Percentiles rank a stretch among this genome's conserved stretches.
Conservation (phyloP, 2,113 vertebrate genomes). For the Pluvialis apricaria region DNA sequence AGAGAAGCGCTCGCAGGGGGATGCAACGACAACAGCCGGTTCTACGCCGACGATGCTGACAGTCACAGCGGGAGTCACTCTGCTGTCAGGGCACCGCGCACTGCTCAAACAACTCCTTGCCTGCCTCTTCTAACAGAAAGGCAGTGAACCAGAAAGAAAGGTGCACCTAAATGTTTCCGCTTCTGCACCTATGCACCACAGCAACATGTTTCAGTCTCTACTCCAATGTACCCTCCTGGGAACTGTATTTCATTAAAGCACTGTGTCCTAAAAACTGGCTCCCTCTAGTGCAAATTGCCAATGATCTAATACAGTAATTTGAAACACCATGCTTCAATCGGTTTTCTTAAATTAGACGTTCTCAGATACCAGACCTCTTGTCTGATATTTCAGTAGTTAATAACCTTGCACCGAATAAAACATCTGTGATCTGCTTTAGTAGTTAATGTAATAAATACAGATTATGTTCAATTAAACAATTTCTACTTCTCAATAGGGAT, state of each 20-base stretch:
- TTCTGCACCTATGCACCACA: neutral
- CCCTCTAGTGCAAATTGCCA: neutral
- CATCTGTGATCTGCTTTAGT: too few species aligned
- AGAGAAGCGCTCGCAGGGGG: too few species aligned
- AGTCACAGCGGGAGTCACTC: neutral
- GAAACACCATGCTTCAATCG: neutral
- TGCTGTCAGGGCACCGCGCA: neutral
- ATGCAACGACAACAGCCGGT: neutral
- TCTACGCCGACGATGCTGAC: fast-evolving
- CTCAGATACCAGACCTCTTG: neutral
- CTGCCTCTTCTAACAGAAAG: neutral
- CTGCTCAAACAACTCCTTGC: neutral
- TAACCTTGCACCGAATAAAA: too few species aligned
- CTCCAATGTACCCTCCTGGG: neutral
- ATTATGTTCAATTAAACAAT: too few species aligned
- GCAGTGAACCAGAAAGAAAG: neutral
- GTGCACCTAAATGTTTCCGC: fast-evolving
- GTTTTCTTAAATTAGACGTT: neutral
- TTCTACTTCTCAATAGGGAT: too few species aligned
- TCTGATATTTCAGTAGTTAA: neutral
- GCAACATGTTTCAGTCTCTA: neutral
- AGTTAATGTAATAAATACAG: too few species aligned
- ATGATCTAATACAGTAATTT: neutral
- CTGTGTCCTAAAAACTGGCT: neutral
- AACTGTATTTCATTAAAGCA: neutral